These are phyloP conservation scores for Schlechtendalia chinensis DNA, from an alignment of 1,140 invertebrate genomes.

Conservation along the genomic window DNA sequence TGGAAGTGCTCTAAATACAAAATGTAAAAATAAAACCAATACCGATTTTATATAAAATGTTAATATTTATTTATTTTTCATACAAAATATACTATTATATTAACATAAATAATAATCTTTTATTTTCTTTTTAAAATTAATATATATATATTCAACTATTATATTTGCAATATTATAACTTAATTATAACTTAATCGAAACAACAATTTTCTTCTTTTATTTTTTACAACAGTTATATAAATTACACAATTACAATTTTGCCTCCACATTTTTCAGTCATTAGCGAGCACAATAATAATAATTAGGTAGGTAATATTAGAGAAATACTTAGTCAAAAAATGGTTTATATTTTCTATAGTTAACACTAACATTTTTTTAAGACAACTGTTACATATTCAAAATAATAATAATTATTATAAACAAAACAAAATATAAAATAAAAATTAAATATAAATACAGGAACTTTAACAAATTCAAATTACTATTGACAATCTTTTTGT, in stretches of 20 bases:
- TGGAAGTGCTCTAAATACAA: no score
- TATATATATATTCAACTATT: constrained; percentile 27
- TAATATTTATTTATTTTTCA: constrained; percentile 40
- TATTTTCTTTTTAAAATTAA: constrained; percentile 25
- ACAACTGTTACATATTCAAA: background rate
- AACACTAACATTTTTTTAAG: background rate
- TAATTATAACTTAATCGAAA: constrained; percentile 17
- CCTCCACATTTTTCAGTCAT: constrained; percentile 39
- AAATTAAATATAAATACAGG: constrained; percentile 42
- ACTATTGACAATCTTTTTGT: background rate
- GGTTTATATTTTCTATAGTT: background rate
- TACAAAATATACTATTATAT: constrained; percentile 48
- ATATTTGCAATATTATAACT: background rate
- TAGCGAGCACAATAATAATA: constrained; percentile 37
- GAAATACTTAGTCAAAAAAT: constrained; percentile 25
- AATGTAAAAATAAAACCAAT: background rate
- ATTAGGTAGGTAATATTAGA: constrained; percentile 33
- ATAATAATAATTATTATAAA: constrained; percentile 22
- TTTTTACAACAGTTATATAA: constrained; percentile 35
- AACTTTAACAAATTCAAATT: constrained; percentile 42
- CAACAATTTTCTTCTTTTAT: constrained; percentile 6
- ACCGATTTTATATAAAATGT: constrained; percentile 18
- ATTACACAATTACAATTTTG: constrained; percentile 40
- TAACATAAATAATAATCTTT: constrained; percentile 42
- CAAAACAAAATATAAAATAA: constrained; percentile 32